Evolutionary conservation across 2,797 vertebrate genomes (phyloP).

Genomic region (Coregonus sp.): DNA sequence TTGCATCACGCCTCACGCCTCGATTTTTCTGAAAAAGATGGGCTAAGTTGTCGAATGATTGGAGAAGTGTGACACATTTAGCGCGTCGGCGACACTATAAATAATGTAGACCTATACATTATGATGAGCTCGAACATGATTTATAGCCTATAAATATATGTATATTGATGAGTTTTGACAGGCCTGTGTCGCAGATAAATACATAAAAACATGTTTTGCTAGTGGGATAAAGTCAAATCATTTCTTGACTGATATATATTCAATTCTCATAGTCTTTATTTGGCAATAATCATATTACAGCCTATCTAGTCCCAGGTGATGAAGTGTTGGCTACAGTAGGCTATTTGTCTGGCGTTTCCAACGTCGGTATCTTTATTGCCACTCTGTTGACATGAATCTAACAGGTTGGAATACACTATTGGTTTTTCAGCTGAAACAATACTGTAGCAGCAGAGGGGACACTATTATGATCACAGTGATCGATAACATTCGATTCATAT

Average conservation of each 20-base stretch:
- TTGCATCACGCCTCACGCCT: constrained; percentile 30
- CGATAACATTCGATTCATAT: not conserved
- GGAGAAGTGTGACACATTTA: not conserved
- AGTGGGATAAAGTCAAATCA: not conserved
- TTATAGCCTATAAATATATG: too few species aligned
- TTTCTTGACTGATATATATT: not conserved
- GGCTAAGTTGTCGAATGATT: constrained; percentile 13
- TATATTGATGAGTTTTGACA: not conserved
- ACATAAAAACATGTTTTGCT: not conserved
- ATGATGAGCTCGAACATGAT: not conserved
- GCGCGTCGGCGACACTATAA: not conserved
- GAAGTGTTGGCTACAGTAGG: not conserved
- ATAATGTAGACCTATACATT: not conserved
- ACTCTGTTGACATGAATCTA: not conserved
- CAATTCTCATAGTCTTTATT: not conserved
- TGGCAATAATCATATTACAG: too few species aligned
- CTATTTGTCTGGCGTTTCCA: not conserved
- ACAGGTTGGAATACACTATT: constrained; percentile 1
- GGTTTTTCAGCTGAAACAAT: not conserved
- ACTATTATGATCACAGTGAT: constrained; percentile 5
- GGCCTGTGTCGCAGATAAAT: not conserved
- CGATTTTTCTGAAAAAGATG: constrained; percentile 36
- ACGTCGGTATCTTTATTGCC: not conserved
- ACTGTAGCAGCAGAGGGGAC: not conserved
- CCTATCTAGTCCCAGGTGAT: too few species aligned